phyloP scores from a whole-genome alignment of 2,797 vertebrate species.

The Adelosebastes latens region DNA sequence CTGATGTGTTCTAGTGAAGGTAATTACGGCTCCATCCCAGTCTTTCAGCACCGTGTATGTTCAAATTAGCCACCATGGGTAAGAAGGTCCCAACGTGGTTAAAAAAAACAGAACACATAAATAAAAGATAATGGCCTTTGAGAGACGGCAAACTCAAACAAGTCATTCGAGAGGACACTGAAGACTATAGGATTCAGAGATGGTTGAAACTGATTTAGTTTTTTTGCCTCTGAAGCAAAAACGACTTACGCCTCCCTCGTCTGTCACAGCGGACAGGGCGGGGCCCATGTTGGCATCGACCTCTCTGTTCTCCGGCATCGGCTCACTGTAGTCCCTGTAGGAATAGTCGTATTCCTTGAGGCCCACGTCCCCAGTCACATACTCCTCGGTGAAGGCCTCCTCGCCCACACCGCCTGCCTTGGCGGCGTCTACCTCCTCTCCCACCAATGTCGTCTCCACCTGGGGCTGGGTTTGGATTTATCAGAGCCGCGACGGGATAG shows the following conservation, averaged over 20 bases:
- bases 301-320: constrained; percentile 76
- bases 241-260: constrained; percentile 91
- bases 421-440: constrained; percentile 74
- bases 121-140: background rate
- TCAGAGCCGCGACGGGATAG: constrained; percentile 43
- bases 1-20: background rate
- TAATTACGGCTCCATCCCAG: background rate
- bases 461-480: constrained; percentile 62
- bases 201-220: constrained; percentile 68
- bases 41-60: accelerated
- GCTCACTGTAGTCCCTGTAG: constrained; percentile 89
- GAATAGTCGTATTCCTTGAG: constrained; percentile 89
- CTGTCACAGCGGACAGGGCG: constrained; percentile 89
- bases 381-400: constrained; percentile 86
- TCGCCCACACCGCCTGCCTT: constrained; percentile 74
- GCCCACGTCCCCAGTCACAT: constrained; percentile 82
- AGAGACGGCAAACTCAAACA: constrained; percentile 43
- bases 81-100: background rate
- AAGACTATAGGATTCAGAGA: constrained; percentile 35
- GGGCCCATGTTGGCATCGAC: constrained; percentile 86
- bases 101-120: background rate
- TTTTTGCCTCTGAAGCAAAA: constrained; percentile 66
- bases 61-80: background rate
- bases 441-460: constrained; percentile 72
- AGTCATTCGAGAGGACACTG: constrained; percentile 19